Conservation (phyloP, 2,888 invertebrate genomes). For the Drosophila robusta region DNA sequence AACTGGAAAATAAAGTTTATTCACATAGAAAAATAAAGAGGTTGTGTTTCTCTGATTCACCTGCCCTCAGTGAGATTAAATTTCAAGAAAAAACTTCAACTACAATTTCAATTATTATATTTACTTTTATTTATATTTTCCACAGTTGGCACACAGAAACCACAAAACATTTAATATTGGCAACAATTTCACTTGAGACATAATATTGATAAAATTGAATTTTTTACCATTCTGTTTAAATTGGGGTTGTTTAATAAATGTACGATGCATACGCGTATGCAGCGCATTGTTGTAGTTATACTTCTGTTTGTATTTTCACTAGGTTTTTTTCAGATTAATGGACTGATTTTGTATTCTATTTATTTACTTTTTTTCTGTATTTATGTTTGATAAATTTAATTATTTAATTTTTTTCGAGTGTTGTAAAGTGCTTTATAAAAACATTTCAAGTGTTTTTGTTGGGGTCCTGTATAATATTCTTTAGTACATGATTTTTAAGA, state of each 20-base stretch:
- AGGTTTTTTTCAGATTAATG: conserved; percentile 16
- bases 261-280: neutral
- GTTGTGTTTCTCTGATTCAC: neutral
- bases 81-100: neutral
- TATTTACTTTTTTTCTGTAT: conserved; percentile 7
- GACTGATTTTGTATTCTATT: conserved; percentile 8
- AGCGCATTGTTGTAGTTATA: neutral
- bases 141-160: conserved; percentile 63
- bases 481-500: conserved; percentile 7
- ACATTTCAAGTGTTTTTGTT: conserved; percentile 36
- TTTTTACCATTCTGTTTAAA: conserved; percentile 8
- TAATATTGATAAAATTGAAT: conserved; percentile 28
- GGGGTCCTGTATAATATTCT: conserved; percentile 40
- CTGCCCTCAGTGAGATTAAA: neutral
- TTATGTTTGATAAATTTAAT: conserved; percentile 2
- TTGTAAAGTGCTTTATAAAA: conserved; percentile 39
- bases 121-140: conserved; percentile 38
- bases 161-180: conserved; percentile 70
- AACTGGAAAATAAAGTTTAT: no score
- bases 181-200: conserved; percentile 53
- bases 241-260: neutral
- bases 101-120: conserved; percentile 13
- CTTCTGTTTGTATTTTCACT: neutral
- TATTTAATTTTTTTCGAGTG: neutral
- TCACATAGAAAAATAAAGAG: neutral